phyloP scores from a whole-genome alignment of 2,797 vertebrate species.

The Agapornis canus region DNA sequence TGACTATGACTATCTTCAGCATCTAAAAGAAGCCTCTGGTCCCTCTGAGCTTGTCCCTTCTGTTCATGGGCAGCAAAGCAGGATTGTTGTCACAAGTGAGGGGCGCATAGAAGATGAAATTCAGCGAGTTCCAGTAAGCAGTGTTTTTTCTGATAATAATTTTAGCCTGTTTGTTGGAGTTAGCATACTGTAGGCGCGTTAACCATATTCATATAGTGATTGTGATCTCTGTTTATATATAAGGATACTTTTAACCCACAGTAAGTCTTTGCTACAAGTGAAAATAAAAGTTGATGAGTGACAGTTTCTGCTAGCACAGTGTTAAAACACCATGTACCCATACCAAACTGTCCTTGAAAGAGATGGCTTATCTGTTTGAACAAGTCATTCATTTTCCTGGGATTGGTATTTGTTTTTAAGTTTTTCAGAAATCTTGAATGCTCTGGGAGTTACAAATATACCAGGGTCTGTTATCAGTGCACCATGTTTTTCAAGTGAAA shows the following conservation, averaged over 20 bases:
- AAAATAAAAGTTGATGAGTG: background rate
- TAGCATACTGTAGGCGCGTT: background rate
- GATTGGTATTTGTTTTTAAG: background rate
- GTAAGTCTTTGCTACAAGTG: background rate
- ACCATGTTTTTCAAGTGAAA: background rate
- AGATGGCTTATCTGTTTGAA: background rate
- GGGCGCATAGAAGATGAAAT: conserved; percentile 66
- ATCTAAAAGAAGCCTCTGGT: conserved; percentile 85
- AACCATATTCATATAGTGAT: background rate
- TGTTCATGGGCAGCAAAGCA: background rate
- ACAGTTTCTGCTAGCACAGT: background rate
- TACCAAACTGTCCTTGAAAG: background rate
- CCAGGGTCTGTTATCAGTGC: background rate
- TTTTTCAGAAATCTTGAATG: background rate
- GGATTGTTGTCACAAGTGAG: conserved; percentile 48
- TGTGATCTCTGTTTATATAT: background rate
- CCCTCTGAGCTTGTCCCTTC: conserved; percentile 83
- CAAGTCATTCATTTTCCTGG: rapidly evolving
- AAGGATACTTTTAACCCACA: background rate
- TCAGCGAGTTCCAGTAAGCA: conserved; percentile 77
- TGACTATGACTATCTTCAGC: conserved; percentile 95
- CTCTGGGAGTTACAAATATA: background rate
- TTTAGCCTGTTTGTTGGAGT: background rate
- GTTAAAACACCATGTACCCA: background rate
- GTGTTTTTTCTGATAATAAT: background rate